phyloP scores from a whole-genome alignment of 2,888 invertebrate species.

The Lumbricus terrestris region DNA sequence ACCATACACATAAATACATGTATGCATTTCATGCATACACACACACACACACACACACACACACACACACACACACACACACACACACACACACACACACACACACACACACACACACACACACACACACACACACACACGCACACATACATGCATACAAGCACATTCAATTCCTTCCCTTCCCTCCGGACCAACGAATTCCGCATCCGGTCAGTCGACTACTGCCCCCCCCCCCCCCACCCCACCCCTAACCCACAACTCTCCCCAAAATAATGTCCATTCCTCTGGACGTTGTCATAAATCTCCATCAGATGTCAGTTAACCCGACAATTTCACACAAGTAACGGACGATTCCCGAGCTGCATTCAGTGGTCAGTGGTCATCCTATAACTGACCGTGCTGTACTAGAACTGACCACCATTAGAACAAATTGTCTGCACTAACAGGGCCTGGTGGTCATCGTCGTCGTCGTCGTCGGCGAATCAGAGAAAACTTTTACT shows the following conservation, averaged over 20 bases:
- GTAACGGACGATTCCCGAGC: neutral
- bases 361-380: too few relatives aligned
- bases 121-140: too few relatives aligned
- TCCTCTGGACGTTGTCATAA: neutral
- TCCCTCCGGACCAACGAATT: neutral
- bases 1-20: too few relatives aligned
- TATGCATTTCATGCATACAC: too few relatives aligned
- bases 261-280: neutral
- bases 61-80: too few relatives aligned
- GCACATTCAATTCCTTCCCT: neutral
- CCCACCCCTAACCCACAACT: too few relatives aligned
- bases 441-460: neutral
- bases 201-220: neutral
- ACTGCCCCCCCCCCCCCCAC: neutral
- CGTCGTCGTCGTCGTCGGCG: neutral
- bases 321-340: neutral
- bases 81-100: too few relatives aligned
- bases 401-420: neutral
- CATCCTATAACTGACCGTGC: neutral
- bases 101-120: too few relatives aligned
- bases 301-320: neutral
- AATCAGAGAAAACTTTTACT: neutral
- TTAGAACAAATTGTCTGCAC: neutral
- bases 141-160: too few relatives aligned
- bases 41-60: too few relatives aligned